These are phyloP conservation scores for Enteromius paludinosus DNA, from an alignment of 2,797 vertebrate genomes.

Conservation along the genomic window DNA sequence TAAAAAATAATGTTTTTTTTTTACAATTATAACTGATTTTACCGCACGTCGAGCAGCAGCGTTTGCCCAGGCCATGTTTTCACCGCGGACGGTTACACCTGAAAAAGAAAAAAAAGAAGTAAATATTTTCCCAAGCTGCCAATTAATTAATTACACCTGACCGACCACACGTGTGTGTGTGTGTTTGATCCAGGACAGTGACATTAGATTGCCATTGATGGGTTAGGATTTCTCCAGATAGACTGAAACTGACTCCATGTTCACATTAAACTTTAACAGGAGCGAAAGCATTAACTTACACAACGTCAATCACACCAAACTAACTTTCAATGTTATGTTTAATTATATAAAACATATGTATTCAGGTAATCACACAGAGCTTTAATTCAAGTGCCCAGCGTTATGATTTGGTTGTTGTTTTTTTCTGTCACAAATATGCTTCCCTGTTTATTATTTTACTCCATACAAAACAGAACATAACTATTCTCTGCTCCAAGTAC, in stretches of 20 bases:
- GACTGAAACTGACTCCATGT: constrained; percentile 34
- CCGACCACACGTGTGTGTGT: not conserved
- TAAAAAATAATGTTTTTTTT: too few species aligned
- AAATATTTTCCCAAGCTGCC: not conserved
- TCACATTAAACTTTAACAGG: constrained; percentile 33
- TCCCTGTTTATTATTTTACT: not conserved
- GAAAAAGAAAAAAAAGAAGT: not conserved
- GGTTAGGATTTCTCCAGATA: constrained; percentile 36
- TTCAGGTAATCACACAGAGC: not conserved
- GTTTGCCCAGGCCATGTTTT: not conserved
- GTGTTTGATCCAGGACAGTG: constrained; percentile 5
- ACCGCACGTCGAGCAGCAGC: not conserved
- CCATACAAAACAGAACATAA: not conserved
- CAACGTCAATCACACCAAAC: constrained; percentile 20
- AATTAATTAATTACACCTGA: constrained; percentile 19
- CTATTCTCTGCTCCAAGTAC: not conserved
- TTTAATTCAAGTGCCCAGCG: not conserved
- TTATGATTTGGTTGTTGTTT: not conserved
- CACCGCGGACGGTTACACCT: constrained; percentile 3
- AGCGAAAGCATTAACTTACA: not conserved
- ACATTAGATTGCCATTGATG: constrained; percentile 24
- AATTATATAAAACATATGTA: not conserved
- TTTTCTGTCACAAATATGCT: not conserved
- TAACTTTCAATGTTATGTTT: not conserved
- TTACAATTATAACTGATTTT: not conserved